These are phyloP conservation scores for Melanotaenia boesemani DNA, from an alignment of 2,797 vertebrate genomes.

Conservation along the genomic window DNA sequence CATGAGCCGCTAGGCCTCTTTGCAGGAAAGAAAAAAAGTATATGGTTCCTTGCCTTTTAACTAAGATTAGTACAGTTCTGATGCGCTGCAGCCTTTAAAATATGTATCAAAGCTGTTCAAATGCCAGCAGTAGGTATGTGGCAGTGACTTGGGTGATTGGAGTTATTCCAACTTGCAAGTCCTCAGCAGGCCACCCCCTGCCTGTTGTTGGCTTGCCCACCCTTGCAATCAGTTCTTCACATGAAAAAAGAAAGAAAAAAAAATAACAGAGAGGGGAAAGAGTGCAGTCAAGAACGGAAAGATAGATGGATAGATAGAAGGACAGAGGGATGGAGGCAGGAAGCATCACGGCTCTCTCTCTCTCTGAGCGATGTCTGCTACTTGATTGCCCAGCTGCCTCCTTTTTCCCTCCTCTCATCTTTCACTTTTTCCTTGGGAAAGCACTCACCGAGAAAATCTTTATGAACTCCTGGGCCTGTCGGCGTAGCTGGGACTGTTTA, in stretches of 20 bases:
- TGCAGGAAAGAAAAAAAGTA: constrained; percentile 61
- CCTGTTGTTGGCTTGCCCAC: constrained; percentile 74
- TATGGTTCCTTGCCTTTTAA: constrained; percentile 80
- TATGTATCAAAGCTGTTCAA: constrained; percentile 85
- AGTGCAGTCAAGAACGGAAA: constrained; percentile 57
- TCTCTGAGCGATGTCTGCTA: constrained; percentile 73
- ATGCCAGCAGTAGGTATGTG: constrained; percentile 83
- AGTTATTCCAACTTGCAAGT: constrained; percentile 83
- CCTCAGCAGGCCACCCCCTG: constrained; percentile 78
- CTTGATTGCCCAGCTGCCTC: constrained; percentile 68
- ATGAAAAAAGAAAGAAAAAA: constrained; percentile 24
- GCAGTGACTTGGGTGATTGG: constrained; percentile 78
- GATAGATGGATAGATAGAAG: constrained; percentile 58
- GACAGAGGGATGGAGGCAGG: constrained; percentile 54
- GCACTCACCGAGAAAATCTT: constrained; percentile 84
- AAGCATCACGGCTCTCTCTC: constrained; percentile 58
- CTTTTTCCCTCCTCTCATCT: constrained; percentile 56
- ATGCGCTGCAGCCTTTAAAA: constrained; percentile 82
- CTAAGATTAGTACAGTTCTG: constrained; percentile 81
- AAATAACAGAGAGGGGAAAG: constrained; percentile 36
- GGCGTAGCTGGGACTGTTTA: constrained; percentile 72
- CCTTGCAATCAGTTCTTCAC: constrained; percentile 68
- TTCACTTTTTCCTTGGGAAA: constrained; percentile 77
- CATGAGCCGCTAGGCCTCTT: constrained; percentile 58
- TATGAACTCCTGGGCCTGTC: constrained; percentile 80